phyloP scores from a whole-genome alignment of 1,140 invertebrate species.

The Drepana arcuata region DNA sequence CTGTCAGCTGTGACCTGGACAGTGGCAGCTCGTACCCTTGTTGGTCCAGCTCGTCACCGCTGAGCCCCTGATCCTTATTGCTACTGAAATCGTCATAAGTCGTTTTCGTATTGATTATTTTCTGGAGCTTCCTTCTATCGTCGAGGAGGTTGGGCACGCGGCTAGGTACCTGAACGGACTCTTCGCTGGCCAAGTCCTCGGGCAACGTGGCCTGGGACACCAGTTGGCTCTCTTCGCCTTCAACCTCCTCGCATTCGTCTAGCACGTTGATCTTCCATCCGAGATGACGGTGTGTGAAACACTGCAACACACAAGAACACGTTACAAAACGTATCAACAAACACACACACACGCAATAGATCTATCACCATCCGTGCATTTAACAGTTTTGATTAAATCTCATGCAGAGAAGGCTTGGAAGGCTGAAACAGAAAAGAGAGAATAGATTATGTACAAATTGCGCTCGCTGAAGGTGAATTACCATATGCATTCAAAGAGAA shows the following conservation, averaged over 20 bases:
- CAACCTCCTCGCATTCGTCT: slow-evolving; percentile 81
- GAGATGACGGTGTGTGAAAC: slow-evolving; percentile 91
- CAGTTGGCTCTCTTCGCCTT: slow-evolving; percentile 74
- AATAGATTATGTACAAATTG: slow-evolving; percentile 58
- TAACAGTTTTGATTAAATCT: slow-evolving; percentile 44
- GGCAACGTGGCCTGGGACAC: slow-evolving; percentile 44
- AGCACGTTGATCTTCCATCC: slow-evolving; percentile 96
- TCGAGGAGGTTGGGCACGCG: slow-evolving; percentile 80
- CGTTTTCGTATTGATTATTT: slow-evolving; percentile 66
- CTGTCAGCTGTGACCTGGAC: slow-evolving; percentile 53
- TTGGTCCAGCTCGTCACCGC: slow-evolving; percentile 36
- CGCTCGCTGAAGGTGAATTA: too few relatives aligned
- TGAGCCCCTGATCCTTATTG: slow-evolving; percentile 34
- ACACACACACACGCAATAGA: slow-evolving; percentile 3
- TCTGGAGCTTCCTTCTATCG: slow-evolving; percentile 72
- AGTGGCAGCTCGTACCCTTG: slow-evolving; percentile 64
- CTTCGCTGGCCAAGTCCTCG: slow-evolving; percentile 46
- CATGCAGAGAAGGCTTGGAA: slow-evolving; percentile 63
- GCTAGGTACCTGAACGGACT: slow-evolving; percentile 79
- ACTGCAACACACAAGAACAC: slow-evolving; percentile 73
- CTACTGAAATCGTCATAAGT: slow-evolving; percentile 75
- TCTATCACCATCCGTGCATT: slow-evolving; percentile 37
- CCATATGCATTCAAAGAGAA: too few relatives aligned
- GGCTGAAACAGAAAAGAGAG: slow-evolving; percentile 68
- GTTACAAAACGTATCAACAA: slow-evolving; percentile 4